Evolutionary conservation across 2,888 invertebrate genomes (phyloP), one percentile per base, ranked within the genome.

Genomic region (Calliscelio sp.): DNA sequence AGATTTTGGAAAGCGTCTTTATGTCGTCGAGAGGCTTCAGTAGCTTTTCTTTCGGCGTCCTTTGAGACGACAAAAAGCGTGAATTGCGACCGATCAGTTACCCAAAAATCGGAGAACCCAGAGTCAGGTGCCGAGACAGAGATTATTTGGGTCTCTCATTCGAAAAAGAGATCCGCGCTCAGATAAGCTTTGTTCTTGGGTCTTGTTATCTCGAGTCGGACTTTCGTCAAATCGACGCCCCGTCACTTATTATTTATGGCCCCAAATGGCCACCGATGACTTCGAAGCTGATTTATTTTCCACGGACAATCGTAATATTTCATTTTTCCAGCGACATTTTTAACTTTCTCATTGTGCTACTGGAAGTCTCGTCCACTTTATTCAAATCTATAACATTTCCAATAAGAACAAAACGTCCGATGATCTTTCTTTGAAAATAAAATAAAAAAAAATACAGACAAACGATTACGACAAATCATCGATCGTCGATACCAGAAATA

Each of bases 1-100:
- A 83, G 73, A 73, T 82, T 78, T 77, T 82, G 53, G 53, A 51
- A 83, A 68, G 59, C n/a, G 46, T 73, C 73, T 83, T 78, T 73
- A 49, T 61, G 61, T 25, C 49, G 41, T 59, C 32, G 44, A 78
- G 71, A 81, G 81, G 74, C 18, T 46, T 65, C n/a, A 20, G n/a
- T 63, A 49, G 70, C 70, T 81, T 75, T 66, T 65, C 53, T 73
- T 83, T 73, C 68, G 78, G 68, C 55, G 53, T 24, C 49, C 61
- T 79, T 79, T 83, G 79, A 83, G 28, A 6, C 4, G 77, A 28
- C 46, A 66, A 24, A 61, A 61, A 83, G 79, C 79, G 79, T 83
- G 51, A 68, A 73, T 79, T 75, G 79, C 63, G 74, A 83, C 74
- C 68, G 53, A 83, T 83, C 74, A 63, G 55, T 74, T 74, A 70